Evolutionary conservation across 2,113 vertebrate species (phyloP).

Genomic region (Hipposideros armiger): DNA sequence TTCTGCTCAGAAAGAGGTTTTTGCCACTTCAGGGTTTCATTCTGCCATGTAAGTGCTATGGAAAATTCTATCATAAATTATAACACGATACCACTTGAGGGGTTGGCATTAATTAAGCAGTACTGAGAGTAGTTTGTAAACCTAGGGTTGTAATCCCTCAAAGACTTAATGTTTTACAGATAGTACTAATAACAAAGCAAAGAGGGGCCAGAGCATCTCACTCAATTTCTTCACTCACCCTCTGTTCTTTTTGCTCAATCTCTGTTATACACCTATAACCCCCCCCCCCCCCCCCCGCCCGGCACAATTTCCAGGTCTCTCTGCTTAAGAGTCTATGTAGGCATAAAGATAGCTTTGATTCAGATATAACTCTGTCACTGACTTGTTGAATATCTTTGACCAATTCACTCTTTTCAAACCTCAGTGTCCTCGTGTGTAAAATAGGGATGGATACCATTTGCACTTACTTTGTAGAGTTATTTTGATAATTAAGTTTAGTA

Average conservation of each 20-base stretch:
- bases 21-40: not conserved
- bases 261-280: not conserved
- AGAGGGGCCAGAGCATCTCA: not conserved
- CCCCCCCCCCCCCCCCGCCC: not conserved
- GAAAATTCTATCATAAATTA: not conserved
- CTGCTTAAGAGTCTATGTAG: not conserved
- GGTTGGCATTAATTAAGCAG: not conserved
- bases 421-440: not conserved
- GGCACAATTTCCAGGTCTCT: not conserved
- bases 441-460: not conserved
- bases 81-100: fast-evolving
- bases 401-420: not conserved
- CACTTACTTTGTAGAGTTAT: not conserved
- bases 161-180: not conserved
- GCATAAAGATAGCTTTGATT: not conserved
- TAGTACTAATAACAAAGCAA: not conserved
- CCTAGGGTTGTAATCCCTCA: not conserved
- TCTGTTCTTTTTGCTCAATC: not conserved
- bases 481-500: not conserved
- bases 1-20: not conserved
- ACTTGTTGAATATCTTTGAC: not conserved
- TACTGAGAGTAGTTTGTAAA: not conserved
- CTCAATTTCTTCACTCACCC: not conserved
- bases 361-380: not conserved
- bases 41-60: not conserved